Base-by-base conservation (phyloP, 2,888 invertebrate genomes). In the Campopleginae sp. region DNA sequence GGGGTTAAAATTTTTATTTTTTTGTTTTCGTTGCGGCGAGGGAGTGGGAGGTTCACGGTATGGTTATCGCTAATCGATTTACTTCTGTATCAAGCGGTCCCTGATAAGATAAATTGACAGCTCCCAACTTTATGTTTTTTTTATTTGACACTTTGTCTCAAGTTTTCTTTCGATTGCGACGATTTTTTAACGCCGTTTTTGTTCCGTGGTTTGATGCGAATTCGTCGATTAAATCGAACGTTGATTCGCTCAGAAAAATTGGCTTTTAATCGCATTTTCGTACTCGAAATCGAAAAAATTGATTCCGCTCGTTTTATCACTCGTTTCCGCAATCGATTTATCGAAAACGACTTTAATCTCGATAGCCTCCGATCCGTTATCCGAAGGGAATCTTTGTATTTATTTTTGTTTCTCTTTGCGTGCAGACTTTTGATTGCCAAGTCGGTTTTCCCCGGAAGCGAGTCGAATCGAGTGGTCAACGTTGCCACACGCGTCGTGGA, bases 41-140 rank as follows among this genome's bases (percentile, higher is more conserved):
- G 7, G 23, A 38, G 48, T 44, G 10, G 10, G 12, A 17, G 70
- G 42, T 38, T 61, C 19, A 63, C 54, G 68, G 19, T 63, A 44
- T 72, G 31, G 70, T 76, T 80, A 84, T 84, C 84, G 31, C 27
- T 42, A 75, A 51, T n/a, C 23, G 17, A 31, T 65, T 71, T 71
- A 76, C 83, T 68, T 77, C 77, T 77, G 44, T 58, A 68, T 74
- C 48, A 48, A 70, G 58, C 17, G 72, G 44, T 68, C 58, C 44
- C 65, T 71, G 86, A 83, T 84, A 80, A 82, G 86, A 82, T 86
- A 78, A 83, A 48, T 44, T 63, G 63, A 46, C 74, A 74, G 51
- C 23, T 42, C 68, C 31, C n/a, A 38, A 42, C 71, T 54, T 23
- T 14, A 23, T 23, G 54, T 38, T 68, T 27, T 38, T 38, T 38